Conservation (phyloP, 2,113 vertebrate species). For the Corvus cornix region DNA sequence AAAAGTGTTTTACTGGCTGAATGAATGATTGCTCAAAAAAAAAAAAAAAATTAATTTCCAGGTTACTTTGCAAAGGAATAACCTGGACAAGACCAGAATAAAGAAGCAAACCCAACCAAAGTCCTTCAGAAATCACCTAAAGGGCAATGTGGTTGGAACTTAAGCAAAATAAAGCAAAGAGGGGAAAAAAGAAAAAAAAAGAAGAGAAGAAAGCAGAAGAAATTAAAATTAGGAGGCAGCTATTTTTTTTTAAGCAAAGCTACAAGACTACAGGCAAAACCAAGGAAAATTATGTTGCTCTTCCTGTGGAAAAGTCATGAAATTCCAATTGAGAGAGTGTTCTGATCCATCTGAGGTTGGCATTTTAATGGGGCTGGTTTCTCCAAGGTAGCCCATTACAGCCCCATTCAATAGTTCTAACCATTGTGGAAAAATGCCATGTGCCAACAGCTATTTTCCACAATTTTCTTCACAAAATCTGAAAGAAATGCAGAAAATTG, state of each 20-base stretch:
- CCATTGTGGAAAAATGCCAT: slow-evolving; percentile 81
- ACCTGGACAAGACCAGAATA: neutral
- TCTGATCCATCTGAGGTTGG: slow-evolving; percentile 71
- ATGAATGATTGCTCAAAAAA: neutral
- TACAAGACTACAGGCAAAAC: slow-evolving; percentile 17
- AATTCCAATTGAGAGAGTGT: slow-evolving; percentile 64
- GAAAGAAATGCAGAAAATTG: slow-evolving; percentile 81
- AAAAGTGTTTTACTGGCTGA: neutral
- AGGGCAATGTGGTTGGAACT: neutral
- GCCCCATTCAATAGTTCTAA: slow-evolving; percentile 77
- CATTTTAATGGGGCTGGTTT: slow-evolving; percentile 72
- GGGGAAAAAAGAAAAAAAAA: accelerated
- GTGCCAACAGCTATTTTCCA: slow-evolving; percentile 83
- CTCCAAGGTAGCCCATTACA: slow-evolving; percentile 66
- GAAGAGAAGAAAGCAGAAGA: neutral
- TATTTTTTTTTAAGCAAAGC: neutral
- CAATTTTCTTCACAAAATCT: slow-evolving; percentile 77
- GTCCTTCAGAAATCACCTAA: neutral
- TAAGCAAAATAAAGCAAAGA: neutral
- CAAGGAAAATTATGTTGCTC: slow-evolving; percentile 32
- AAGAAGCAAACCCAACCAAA: neutral
- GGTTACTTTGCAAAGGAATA: neutral
- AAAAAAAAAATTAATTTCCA: neutral
- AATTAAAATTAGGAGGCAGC: neutral
- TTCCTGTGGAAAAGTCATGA: slow-evolving; percentile 78